phyloP scores from a whole-genome alignment of 2,797 vertebrate genomes.

The Sebastes oblongus region DNA sequence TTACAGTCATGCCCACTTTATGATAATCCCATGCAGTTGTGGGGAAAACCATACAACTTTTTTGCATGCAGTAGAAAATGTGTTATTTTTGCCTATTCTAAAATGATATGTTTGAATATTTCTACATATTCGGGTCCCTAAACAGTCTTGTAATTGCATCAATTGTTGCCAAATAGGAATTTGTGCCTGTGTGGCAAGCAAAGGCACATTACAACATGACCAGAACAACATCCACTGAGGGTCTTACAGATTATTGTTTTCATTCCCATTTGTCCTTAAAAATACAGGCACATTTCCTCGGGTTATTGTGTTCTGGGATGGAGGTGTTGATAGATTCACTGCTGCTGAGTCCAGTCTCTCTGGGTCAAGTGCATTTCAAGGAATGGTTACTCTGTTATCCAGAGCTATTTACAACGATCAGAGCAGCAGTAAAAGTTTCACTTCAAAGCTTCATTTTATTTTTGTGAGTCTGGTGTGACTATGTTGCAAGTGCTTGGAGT shows the following conservation, averaged over 20 bases:
- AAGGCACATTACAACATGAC: neutral
- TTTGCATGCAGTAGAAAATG: too few species aligned
- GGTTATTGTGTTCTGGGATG: neutral
- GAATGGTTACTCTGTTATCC: neutral
- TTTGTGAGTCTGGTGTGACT: neutral
- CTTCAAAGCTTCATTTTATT: conserved; percentile 13
- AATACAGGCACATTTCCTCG: neutral
- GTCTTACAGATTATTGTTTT: neutral
- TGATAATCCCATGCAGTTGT: too few species aligned
- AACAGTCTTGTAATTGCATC: too few species aligned
- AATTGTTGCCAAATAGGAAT: neutral
- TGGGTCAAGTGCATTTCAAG: neutral
- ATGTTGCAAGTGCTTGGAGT: neutral
- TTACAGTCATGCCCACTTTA: too few species aligned
- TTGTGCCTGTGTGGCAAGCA: neutral
- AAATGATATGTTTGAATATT: too few species aligned
- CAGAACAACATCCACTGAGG: neutral
- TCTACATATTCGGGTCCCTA: too few species aligned
- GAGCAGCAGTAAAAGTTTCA: conserved; percentile 8
- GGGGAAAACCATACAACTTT: too few species aligned
- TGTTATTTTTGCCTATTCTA: too few species aligned
- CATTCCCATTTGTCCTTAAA: neutral
- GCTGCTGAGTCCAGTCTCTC: neutral
- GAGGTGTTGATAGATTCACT: neutral
- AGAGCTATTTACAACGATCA: neutral